Evolutionary conservation across 2,888 invertebrate genomes (phyloP), one percentile per base, ranked within the genome.

Genomic region (Pachycephus smyrnensis): DNA sequence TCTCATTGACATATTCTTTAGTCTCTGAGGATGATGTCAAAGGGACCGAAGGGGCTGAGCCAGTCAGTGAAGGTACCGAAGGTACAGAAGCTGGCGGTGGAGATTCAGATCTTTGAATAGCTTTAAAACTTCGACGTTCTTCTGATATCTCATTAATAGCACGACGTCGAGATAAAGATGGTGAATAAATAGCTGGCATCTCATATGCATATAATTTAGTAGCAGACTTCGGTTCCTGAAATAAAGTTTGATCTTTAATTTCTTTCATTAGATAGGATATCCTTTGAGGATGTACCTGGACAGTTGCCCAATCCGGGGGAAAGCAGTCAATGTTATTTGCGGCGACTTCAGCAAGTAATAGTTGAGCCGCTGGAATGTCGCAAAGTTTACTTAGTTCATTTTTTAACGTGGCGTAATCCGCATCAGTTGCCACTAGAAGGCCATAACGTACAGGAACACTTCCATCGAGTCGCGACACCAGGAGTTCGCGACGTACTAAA

Each of bases 391-490:
- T 92, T 32, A 98, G 92, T 81, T 95, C 95, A 82, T 94, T 93
- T 92, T 97, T 97, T 71, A 98, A 91, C 79, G 95, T 95, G n/a
- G 93, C 88, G 87, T 96, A 96, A 74, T 95, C 96, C 80, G 96
- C 96, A 84, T 97, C 97, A 11, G 96, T 95, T 90, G 96, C 96
- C 35, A 98, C 93, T 2, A 97, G 93, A 80, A 98, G 93, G 1
- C 97, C 98, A 90, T 97, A 98, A 89, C 97, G 96, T 0, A 95
- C 93, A 0, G 98, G 98, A 75, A 96, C 94, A 31, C 96, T 95
- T 0, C 97, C 98, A 91, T 97, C 96, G 82, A 96, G 92, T n/a
- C 94, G 92, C 78, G 96, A 94, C 30, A 96, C 96, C 86, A 95
- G 93, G 77, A 96, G 94, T 90, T 97, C 96, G 85, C 96, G 93